Evolutionary conservation across 2,888 invertebrate genomes (phyloP), one percentile per base, ranked within the genome.

Genomic region (Drosophila kanekoi): DNA sequence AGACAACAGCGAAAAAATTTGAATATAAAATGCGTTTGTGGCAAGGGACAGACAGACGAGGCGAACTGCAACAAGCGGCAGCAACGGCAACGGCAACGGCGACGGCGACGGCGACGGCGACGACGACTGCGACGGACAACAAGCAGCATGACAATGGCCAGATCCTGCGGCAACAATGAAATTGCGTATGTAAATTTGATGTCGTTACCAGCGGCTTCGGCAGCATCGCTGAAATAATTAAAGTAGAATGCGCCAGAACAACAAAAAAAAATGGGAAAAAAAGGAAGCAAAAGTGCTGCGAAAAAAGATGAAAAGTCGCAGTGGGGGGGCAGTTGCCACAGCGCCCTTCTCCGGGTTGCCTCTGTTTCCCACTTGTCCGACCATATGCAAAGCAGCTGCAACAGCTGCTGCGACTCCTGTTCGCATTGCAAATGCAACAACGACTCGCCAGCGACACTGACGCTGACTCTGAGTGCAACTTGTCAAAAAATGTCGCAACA

Each of bases 121-220:
- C 20, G 11, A 13, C 52, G 18, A 18, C 57, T n/a, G 16, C 56
- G 49, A 57, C 52, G 52, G 37, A 49, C 70, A 44, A 64, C 54
- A 56, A 79, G 57, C 64, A 77, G 49, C 38, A 70, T 66, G 78
- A 78, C 78, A 77, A 77, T 73, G 78, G 81, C 64, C 78, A 82
- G 88, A 76, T 84, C 85, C 84, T 81, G 79, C 83, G 89, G 81
- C 89, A 86, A 87, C 87, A 87, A 87, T 85, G 85, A 85, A 87
- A 89, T 87, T 89, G 90, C 89, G 83, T 88, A 88, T 88, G 88
- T 87, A 88, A 88, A 88, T 88, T 89, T 85, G 72, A 88, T 89
- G 89, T 87, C 86, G 87, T 85, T 89, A 87, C 87, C 87, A 86
- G 53, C 65, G 81, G 81, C 75, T 59, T 70, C 86, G 81, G 82